These are phyloP conservation scores for Chloroceryle inda DNA, from an alignment of 2,797 vertebrate genomes.

Conservation along the genomic window DNA sequence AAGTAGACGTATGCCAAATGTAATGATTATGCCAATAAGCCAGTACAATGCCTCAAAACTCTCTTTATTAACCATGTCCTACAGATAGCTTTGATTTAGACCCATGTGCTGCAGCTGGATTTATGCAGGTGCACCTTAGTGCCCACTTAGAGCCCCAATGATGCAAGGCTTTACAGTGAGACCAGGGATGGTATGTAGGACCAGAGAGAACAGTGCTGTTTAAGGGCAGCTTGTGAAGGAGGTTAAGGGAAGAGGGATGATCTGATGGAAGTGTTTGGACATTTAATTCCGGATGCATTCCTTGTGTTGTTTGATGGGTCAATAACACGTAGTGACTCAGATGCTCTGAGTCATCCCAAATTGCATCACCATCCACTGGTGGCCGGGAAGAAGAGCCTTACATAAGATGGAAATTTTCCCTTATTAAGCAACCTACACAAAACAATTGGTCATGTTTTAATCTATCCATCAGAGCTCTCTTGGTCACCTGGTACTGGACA, in stretches of 20 bases:
- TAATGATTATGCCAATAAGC: neutral
- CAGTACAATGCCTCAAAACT: neutral
- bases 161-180: rapidly evolving
- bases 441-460: neutral
- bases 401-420: neutral
- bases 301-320: neutral
- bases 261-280: rapidly evolving
- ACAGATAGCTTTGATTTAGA: neutral
- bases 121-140: neutral
- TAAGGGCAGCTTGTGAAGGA: neutral
- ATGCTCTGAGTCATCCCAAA: neutral
- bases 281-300: neutral
- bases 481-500: neutral
- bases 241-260: no score
- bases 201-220: rapidly evolving
- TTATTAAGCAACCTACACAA: neutral
- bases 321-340: neutral
- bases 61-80: neutral
- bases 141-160: no score
- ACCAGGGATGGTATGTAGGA: rapidly evolving
- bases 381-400: neutral
- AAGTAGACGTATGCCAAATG: neutral
- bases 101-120: neutral
- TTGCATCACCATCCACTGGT: neutral
- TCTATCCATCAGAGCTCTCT: neutral